Percentiles rank a stretch among this genome's conserved stretches.
Evolutionary conservation across 2,113 vertebrate genomes (phyloP).

Genomic region (Rousettus leschenaultii): DNA sequence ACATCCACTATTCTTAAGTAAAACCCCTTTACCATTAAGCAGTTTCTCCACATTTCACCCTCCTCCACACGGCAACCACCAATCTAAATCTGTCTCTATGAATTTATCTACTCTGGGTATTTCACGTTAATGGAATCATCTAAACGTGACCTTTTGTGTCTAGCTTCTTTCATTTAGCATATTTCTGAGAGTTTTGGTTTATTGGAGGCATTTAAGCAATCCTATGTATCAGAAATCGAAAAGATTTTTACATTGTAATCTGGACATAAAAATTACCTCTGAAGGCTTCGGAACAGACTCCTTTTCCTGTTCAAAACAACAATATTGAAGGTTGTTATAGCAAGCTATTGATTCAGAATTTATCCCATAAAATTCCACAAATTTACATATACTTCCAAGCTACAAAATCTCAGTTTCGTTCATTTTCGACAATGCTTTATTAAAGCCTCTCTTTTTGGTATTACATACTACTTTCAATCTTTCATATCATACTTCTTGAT

Average conservation of each 20-base stretch:
- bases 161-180: not conserved
- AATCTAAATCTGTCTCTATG: not conserved
- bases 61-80: not conserved
- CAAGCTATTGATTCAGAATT: not conserved
- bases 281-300: slow-evolving; percentile 76
- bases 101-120: not conserved
- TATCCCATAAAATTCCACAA: not conserved
- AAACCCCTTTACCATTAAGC: not conserved
- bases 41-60: not conserved
- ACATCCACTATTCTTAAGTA: not conserved
- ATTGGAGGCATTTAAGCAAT: not conserved
- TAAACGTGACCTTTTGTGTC: not conserved
- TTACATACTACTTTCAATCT: not conserved
- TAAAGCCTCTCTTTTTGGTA: not conserved
- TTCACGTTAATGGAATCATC: not conserved
- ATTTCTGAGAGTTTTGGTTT: not conserved
- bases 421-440: not conserved
- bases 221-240: not conserved
- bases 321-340: not conserved
- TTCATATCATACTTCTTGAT: not conserved
- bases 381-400: not conserved
- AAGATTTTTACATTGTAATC: not conserved
- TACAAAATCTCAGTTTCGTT: not conserved
- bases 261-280: slow-evolving; percentile 79
- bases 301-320: slow-evolving; percentile 78